Evolutionary conservation across 2,797 vertebrate genomes (phyloP).

Genomic region (Hylomyscus alleni): DNA sequence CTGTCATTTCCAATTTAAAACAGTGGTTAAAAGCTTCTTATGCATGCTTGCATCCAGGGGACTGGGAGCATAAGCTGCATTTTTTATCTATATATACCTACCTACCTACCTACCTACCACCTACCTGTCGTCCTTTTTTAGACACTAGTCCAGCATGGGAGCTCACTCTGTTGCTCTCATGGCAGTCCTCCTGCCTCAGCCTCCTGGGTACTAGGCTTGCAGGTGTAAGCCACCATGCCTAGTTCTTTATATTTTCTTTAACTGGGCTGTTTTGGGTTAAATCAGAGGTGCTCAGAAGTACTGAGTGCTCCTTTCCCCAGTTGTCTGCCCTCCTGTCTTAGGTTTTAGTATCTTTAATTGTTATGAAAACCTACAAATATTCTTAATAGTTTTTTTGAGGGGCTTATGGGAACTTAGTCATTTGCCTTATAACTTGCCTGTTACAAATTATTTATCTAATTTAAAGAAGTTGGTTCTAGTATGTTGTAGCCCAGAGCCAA

Average conservation of each 20-base stretch:
- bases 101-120: too few relatives aligned
- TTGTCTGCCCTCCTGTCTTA: background rate
- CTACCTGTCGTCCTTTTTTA: background rate
- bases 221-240: background rate
- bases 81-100: background rate
- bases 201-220: background rate
- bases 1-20: slow-evolving; percentile 36
- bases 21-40: slow-evolving; percentile 19
- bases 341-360: slow-evolving; percentile 41
- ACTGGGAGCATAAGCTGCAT: background rate
- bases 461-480: slow-evolving; percentile 39
- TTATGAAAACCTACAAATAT: background rate
- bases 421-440: background rate
- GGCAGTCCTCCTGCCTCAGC: background rate
- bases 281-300: background rate
- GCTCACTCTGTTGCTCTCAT: background rate
- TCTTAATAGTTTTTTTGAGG: slow-evolving; percentile 17
- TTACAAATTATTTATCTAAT: slow-evolving; percentile 31
- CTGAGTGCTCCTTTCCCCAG: background rate
- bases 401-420: slow-evolving; percentile 26
- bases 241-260: background rate
- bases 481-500: slow-evolving; percentile 10
- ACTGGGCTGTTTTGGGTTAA: slow-evolving; percentile 33
- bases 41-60: background rate
- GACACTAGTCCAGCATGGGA: background rate